Percentiles rank a stretch among this genome's conserved stretches.
Evolutionary conservation across 1,140 invertebrate genomes (phyloP).

Genomic region (Lepidurus packardi): DNA sequence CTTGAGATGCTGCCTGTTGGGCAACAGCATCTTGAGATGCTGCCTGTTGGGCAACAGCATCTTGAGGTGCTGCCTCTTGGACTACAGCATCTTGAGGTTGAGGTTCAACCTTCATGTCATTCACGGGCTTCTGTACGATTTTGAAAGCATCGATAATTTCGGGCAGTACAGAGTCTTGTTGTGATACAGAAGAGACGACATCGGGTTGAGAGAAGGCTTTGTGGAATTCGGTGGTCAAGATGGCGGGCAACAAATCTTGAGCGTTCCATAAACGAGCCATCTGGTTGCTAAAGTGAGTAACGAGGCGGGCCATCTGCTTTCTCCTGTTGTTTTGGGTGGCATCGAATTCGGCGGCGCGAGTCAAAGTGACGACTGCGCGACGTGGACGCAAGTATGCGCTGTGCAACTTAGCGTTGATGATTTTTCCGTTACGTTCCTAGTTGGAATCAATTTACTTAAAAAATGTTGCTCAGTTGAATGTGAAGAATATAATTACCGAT

Average conservation of each 20-base stretch:
- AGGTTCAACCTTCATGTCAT: background rate
- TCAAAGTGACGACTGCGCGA: background rate
- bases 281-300: background rate
- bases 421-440: background rate
- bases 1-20: background rate
- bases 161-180: background rate
- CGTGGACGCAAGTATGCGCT: background rate
- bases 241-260: background rate
- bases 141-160: background rate
- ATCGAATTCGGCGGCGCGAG: background rate
- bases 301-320: background rate
- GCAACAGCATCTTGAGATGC: background rate
- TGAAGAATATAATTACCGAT: background rate
- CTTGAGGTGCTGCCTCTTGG: background rate
- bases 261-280: slow-evolving; percentile 9
- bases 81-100: background rate
- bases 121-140: background rate
- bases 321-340: background rate
- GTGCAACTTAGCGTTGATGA: background rate
- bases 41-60: background rate
- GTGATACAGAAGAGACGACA: background rate
- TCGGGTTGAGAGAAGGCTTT: background rate
- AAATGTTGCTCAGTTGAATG: background rate
- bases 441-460: background rate
- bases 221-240: background rate